Evolutionary conservation across 2,797 vertebrate species (phyloP).

Genomic region (Decapterus maruadsi): DNA sequence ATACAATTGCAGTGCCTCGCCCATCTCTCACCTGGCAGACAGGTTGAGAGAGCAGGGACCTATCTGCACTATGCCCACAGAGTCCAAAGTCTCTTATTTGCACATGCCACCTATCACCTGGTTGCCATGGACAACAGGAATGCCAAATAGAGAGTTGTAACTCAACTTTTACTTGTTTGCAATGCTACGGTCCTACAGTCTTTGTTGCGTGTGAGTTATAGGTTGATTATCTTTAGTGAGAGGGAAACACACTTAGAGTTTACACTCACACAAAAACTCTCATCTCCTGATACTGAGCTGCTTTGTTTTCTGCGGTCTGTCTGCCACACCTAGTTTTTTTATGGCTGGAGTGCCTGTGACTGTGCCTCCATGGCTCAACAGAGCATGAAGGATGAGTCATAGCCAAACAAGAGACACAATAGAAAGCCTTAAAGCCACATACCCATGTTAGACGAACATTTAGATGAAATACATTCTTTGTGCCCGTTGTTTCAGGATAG

Average conservation of each 20-base stretch:
- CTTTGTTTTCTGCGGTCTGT: slow-evolving; percentile 64
- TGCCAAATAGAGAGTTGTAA: slow-evolving; percentile 27
- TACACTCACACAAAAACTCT: slow-evolving; percentile 8
- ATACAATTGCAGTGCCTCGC: slow-evolving; percentile 46
- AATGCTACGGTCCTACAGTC: slow-evolving; percentile 9
- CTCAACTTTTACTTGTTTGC: slow-evolving; percentile 25
- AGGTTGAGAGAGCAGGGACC: slow-evolving; percentile 21
- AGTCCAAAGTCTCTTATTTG: slow-evolving; percentile 77
- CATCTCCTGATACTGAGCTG: slow-evolving; percentile 34
- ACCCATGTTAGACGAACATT: slow-evolving; percentile 8
- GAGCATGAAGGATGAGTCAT: slow-evolving; percentile 58
- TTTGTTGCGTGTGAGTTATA: background rate
- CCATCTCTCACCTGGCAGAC: slow-evolving; percentile 32
- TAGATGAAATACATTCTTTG: background rate
- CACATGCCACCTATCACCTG: slow-evolving; percentile 66
- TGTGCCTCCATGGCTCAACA: slow-evolving; percentile 39
- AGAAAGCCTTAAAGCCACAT: slow-evolving; percentile 37
- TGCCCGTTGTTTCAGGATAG: slow-evolving; percentile 2
- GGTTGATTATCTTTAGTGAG: background rate
- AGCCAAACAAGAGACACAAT: slow-evolving; percentile 41
- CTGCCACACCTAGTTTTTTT: slow-evolving; percentile 75
- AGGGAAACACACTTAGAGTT: background rate
- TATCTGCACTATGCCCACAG: slow-evolving; percentile 34
- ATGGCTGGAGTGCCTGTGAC: slow-evolving; percentile 52
- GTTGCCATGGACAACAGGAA: slow-evolving; percentile 58